A percentile compares a stretch with the other conserved stretches of the same genome.
phyloP scores from a whole-genome alignment of 92 coral and sea anemone species.

The Metridium senile region DNA sequence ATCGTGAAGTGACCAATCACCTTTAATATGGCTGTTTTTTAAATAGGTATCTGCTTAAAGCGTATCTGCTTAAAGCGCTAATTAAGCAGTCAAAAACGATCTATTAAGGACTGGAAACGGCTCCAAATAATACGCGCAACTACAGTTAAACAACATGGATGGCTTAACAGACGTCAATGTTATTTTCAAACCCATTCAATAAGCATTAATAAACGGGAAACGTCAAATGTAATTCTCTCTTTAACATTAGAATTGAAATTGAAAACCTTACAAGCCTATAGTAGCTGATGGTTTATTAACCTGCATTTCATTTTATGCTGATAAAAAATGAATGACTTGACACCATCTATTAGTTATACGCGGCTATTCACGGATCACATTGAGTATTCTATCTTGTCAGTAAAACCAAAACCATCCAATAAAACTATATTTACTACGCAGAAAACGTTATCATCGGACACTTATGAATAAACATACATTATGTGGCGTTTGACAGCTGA shows the following conservation, averaged over 20 bases:
- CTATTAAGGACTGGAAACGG: background rate
- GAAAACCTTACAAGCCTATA: background rate
- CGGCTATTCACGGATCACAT: background rate
- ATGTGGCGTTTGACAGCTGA: too few relatives aligned
- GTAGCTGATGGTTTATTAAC: background rate
- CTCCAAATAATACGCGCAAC: too few relatives aligned
- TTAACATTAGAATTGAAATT: background rate
- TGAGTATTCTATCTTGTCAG: too few relatives aligned
- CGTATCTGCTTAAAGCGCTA: background rate
- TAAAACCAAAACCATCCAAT: background rate
- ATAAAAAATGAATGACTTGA: background rate
- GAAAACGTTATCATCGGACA: too few relatives aligned
- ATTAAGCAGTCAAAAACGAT: background rate
- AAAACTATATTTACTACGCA: background rate
- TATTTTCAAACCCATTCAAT: too few relatives aligned
- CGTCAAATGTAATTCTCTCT: background rate
- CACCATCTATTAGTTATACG: background rate
- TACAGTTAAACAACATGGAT: too few relatives aligned
- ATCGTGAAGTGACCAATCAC: background rate
- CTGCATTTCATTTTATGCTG: background rate
- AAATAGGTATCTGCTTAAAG: background rate
- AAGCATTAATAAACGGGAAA: background rate
- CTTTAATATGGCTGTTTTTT: background rate
- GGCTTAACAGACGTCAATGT: too few relatives aligned
- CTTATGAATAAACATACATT: too few relatives aligned